These are phyloP conservation scores for Bombus superbus DNA, from an alignment of 1,140 invertebrate genomes.

Conservation along the genomic window DNA sequence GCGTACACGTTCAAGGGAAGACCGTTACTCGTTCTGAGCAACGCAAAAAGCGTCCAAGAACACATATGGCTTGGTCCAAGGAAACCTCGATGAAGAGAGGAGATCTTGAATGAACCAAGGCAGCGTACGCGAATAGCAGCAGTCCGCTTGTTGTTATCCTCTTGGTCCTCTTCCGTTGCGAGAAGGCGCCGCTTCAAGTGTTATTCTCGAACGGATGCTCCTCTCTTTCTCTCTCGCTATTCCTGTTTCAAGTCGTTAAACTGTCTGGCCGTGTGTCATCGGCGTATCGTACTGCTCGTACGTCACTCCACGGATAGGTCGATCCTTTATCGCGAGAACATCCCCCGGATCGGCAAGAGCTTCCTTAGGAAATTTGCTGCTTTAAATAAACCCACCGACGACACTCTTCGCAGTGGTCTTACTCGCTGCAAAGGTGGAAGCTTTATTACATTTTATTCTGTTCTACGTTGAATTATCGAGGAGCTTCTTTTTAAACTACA, in stretches of 20 bases:
- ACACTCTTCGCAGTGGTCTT: background rate
- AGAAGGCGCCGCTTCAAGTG: conserved; percentile 25
- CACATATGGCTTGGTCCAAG: background rate
- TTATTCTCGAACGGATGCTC: conserved; percentile 61
- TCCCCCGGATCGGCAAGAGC: conserved; percentile 13
- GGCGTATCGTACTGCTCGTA: conserved; percentile 14
- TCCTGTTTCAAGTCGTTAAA: conserved; percentile 68
- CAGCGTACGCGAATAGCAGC: conserved; percentile 31
- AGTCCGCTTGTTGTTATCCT: conserved; percentile 6
- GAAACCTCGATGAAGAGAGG: conserved; percentile 4
- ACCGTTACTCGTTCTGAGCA: background rate
- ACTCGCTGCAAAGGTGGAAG: background rate
- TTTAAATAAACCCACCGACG: conserved; percentile 27
- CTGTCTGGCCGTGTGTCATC: conserved; percentile 60
- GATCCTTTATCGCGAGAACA: conserved; percentile 6
- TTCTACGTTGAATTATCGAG: too few relatives aligned
- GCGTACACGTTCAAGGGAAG: background rate
- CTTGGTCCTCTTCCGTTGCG: background rate
- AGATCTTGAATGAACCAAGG: conserved; percentile 42
- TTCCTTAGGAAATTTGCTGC: background rate
- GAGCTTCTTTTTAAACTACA: too few relatives aligned
- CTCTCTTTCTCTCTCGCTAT: conserved; percentile 36
- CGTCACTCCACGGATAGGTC: background rate
- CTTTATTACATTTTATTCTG: background rate
- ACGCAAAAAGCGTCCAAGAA: background rate